Evolutionary conservation across 2,888 invertebrate genomes (phyloP).

Genomic region (Caenorhabditis becei): DNA sequence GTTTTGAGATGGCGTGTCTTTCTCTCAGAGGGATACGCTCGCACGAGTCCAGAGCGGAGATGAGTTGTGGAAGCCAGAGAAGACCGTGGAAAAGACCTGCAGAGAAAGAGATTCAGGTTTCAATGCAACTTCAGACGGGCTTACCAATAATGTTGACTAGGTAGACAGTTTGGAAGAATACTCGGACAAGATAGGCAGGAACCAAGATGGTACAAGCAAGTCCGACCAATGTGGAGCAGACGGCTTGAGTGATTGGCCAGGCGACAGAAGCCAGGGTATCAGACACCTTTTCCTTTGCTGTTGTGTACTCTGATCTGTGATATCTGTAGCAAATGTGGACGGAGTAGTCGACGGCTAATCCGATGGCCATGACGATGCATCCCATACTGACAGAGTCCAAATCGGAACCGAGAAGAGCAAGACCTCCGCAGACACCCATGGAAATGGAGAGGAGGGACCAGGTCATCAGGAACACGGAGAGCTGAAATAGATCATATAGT

Average conservation of each 20-base stretch:
- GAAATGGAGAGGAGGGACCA: slow-evolving; percentile 81
- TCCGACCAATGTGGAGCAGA: slow-evolving; percentile 78
- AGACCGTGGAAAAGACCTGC: slow-evolving; percentile 77
- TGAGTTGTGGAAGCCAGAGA: slow-evolving; percentile 80
- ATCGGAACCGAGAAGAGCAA: slow-evolving; percentile 79
- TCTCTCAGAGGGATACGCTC: slow-evolving; percentile 77
- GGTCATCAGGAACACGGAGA: slow-evolving; percentile 81
- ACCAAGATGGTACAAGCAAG: slow-evolving; percentile 74
- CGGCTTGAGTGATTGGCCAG: slow-evolving; percentile 81
- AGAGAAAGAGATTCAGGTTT: neutral
- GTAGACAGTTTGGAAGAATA: slow-evolving; percentile 81
- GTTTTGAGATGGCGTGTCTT: slow-evolving; percentile 48
- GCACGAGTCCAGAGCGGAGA: slow-evolving; percentile 79
- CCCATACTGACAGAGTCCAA: slow-evolving; percentile 81
- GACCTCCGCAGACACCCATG: slow-evolving; percentile 81
- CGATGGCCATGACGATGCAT: slow-evolving; percentile 81
- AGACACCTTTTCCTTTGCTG: slow-evolving; percentile 74
- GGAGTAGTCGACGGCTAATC: slow-evolving; percentile 80
- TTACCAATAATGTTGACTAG: slow-evolving; percentile 78
- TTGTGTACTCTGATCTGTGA: slow-evolving; percentile 75
- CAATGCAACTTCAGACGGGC: neutral
- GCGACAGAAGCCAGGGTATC: slow-evolving; percentile 80
- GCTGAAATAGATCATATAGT: slow-evolving; percentile 71
- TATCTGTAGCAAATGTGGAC: slow-evolving; percentile 81
- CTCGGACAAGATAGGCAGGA: slow-evolving; percentile 81